Evolutionary conservation across 2,113 vertebrate genomes (phyloP), one percentile per base, ranked within the genome.

Genomic region (Bubalus kerabau): DNA sequence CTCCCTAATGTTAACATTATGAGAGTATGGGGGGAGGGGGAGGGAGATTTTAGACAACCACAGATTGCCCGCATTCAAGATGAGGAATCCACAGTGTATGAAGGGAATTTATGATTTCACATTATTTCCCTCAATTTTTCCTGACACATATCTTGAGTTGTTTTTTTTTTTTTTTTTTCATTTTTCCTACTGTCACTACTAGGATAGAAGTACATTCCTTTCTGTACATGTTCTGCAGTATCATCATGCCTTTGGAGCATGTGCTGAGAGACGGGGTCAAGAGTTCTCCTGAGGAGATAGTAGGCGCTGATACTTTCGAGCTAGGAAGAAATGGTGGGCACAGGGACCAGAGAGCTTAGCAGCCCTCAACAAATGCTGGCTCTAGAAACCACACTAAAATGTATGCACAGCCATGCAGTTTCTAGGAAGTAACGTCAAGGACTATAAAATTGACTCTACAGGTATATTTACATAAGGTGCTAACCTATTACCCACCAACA

Each of bases 101-200:
- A 95, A 96, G 94, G 60, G 59, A 93, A 94, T 96, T 92, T 92
- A n/a, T 95, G 93, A 96, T 89, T 94, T 96, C 87, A 97, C 36
- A 82, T 56, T 30, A 48, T 62, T 90, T 93, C 36, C 71, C 43
- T 94, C 32, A 74, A 26, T 96, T 94, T 94, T 96, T 84, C 54
- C 94, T 88, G 54, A 92, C 57, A 96, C 80, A 6, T 86, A 90
- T 95, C 96, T 95, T 13, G 3, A 95, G 48, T n/a, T 36, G 36
- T 64, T 40, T 74, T 7, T 78, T 89, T 67, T 62, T 40, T 76
- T 48, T 84, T 67, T 88, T 83, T 78, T 87, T 59, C 26, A 90
- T 83, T 48, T 36, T 93, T 90, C 62, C 67, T 94, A 67, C 78
- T 43, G 36, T 97, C 95, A 86, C 76, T 95, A 10, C 52, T 32